Conservation (phyloP, 2,888 invertebrate genomes). For the Tridacna gigas region DNA sequence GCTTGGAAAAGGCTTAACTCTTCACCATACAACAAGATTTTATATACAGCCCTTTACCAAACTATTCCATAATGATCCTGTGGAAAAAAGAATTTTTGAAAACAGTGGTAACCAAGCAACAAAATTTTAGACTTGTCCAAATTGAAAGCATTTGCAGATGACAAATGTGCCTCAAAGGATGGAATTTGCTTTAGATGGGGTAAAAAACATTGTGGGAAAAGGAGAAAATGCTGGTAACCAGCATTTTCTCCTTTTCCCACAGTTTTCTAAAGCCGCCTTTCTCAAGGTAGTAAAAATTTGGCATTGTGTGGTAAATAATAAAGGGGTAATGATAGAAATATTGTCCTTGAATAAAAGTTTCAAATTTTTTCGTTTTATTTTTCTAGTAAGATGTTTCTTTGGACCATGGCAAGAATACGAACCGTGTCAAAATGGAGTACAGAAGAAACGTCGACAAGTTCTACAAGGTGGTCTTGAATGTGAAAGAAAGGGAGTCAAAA, state of each 20-base stretch:
- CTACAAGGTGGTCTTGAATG: slow-evolving; percentile 77
- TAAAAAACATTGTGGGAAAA: slow-evolving; percentile 4
- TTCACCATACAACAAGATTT: no score
- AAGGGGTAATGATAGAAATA: background rate
- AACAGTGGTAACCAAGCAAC: no score
- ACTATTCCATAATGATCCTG: no score
- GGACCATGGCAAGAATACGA: slow-evolving; percentile 80
- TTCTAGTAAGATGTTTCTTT: slow-evolving; percentile 79
- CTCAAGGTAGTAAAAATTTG: background rate
- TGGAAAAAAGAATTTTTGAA: no score
- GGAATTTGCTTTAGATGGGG: background rate
- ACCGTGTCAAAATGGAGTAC: slow-evolving; percentile 80
- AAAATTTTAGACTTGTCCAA: no score
- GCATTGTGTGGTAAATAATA: background rate
- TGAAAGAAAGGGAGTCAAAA: slow-evolving; percentile 78
- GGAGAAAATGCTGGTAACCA: slow-evolving; percentile 8
- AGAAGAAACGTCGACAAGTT: slow-evolving; percentile 75
- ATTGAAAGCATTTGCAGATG: no score
- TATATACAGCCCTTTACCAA: no score
- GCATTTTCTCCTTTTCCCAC: background rate
- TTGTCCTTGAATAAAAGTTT: background rate
- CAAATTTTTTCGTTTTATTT: background rate
- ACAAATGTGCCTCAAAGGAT: no score
- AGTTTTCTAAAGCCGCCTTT: background rate
- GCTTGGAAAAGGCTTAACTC: no score